Conservation (phyloP, 2,113 vertebrate genomes). For the Aphelocoma coerulescens region DNA sequence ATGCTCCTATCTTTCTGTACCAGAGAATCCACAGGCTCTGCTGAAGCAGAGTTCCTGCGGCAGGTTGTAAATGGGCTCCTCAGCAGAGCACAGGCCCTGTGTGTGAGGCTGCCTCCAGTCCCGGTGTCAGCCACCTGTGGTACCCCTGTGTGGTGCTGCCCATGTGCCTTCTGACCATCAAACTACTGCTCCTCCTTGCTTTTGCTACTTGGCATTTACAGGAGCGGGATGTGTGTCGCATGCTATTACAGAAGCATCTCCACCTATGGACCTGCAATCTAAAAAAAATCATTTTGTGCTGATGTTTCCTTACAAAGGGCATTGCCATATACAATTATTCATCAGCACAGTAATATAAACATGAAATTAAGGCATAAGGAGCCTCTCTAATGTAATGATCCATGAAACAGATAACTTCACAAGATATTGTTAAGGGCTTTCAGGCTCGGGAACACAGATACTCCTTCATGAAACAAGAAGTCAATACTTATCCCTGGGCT, state of each 20-base stretch:
- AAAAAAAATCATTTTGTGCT: neutral
- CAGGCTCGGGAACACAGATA: neutral
- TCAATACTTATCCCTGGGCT: conserved; percentile 10
- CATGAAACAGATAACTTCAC: neutral
- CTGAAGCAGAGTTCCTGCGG: neutral
- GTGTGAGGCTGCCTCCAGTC: neutral
- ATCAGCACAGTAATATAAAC: neutral
- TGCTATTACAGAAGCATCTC: neutral
- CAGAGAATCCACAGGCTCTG: neutral
- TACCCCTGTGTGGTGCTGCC: neutral
- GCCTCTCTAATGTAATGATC: neutral
- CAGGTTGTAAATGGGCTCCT: neutral
- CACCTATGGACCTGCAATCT: neutral
- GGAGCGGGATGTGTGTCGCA: neutral
- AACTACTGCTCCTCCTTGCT: neutral
- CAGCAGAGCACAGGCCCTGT: neutral
- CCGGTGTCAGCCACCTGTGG: neutral
- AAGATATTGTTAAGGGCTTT: neutral
- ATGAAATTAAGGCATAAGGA: conserved; percentile 6
- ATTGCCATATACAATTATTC: neutral
- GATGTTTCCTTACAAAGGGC: neutral
- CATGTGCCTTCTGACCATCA: neutral
- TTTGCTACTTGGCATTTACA: neutral
- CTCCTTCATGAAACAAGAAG: neutral
- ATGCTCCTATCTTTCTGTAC: neutral